Conservation (phyloP, 2,797 vertebrate genomes). For the Percopsis omiscomaycus region DNA sequence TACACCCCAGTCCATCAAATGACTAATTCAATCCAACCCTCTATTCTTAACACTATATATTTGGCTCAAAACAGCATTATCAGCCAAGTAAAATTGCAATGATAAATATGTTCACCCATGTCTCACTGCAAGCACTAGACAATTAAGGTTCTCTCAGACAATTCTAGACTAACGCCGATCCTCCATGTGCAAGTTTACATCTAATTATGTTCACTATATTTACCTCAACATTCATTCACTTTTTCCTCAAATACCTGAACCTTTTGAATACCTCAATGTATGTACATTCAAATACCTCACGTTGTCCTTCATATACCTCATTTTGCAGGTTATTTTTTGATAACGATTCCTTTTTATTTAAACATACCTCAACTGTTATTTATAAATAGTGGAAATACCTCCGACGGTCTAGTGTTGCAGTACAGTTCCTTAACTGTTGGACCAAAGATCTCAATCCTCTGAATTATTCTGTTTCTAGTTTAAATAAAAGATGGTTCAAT, state of each 20-base stretch:
- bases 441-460: constrained; percentile 68
- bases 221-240: too few species aligned
- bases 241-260: too few species aligned
- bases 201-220: too few species aligned
- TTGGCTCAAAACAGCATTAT: constrained; percentile 11
- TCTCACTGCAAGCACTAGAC: too few species aligned
- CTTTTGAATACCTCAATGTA: too few species aligned
- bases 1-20: constrained; percentile 21
- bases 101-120: too few species aligned
- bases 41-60: constrained; percentile 47
- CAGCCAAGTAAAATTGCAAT: too few species aligned
- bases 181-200: too few species aligned
- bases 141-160: too few species aligned
- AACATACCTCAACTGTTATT: constrained; percentile 54
- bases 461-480: constrained; percentile 48
- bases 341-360: constrained; percentile 43
- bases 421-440: constrained; percentile 56
- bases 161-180: too few species aligned
- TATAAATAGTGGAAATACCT: constrained; percentile 61
- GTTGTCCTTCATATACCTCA: constrained; percentile 62
- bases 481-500: constrained; percentile 23
- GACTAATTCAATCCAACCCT: constrained; percentile 1
- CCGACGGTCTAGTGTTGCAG: constrained; percentile 43
- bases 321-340: constrained; percentile 26
- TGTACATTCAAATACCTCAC: constrained; percentile 62